Evolutionary conservation across 2,888 invertebrate genomes (phyloP), one percentile per base, ranked within the genome.

Genomic region (Formica aserva): DNA sequence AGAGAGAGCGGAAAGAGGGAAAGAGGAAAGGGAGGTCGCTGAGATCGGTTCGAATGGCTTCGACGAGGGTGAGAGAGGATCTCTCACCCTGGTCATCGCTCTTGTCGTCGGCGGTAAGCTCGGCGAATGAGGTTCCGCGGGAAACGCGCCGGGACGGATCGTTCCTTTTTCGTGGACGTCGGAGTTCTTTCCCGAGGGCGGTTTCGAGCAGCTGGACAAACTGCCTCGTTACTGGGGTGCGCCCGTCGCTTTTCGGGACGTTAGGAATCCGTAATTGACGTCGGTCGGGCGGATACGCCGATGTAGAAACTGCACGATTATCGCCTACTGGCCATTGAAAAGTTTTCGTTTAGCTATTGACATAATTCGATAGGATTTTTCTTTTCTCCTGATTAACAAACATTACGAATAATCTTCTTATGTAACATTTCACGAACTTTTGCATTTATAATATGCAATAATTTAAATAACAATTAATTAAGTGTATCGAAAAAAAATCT

Each of bases 1-100:
- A 87, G 85, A 85, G 82, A 26, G 48, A 26, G 29, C 18, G 57
- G 15, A n/a, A 91, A 89, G 88, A 66, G 69, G 66, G 86, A 87
- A 90, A 89, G 92, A 91, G 91, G 92, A 92, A 92, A 92, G 91
- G 90, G 80, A 62, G 81, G 62, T 71, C 62, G 83, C 85, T 85
- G 88, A 89, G 90, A 91, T 90, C 89, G 87, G 85, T 88, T 85
- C 88, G 87, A 88, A 87, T 86, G 80, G 89, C 83, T 75, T 83
- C 55, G 63, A 81, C 65, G 66, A 74, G 66, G 69, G 72, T 55
- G 81, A 82, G 66, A 86, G 74, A 81, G 85, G 85, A 86, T 83
- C 86, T 87, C 86, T 89, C 78, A 72, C 88, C 74, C 86, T 85
- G 86, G 83, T 88, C 90, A 87, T 89, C 84, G 84, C 84, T 89